Base-by-base conservation (phyloP, 2,797 vertebrate species). In the Xenentodon cancila region DNA sequence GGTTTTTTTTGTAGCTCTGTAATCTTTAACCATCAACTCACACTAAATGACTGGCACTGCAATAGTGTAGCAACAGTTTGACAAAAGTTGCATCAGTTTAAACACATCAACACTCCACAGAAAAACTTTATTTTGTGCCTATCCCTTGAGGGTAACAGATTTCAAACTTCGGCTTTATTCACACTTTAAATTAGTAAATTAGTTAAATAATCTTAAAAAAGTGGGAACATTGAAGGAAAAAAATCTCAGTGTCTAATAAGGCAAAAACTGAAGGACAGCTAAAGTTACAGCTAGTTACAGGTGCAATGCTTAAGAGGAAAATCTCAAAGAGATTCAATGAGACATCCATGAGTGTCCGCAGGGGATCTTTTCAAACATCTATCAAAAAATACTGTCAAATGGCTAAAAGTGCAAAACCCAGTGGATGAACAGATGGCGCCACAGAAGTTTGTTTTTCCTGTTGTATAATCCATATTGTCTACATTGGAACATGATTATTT, bases 61-160 rank as follows among this genome's bases (percentile, higher is more conserved):
- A n/a, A 7, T 21, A 15, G 37, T 16, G 4, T 15, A 6, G 42
- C 20, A 7, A 43, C 15, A 40, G 1, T 21, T 17, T 22, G 21
- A 22, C 20, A 22, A 22, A 22, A 20, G 21, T 7, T 15, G 21
- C 20, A 53, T 52, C 25, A 2, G 52, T 53, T 64, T 53, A 48
- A 60, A 55, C 51, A 37, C 48, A 57, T 66, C n/a, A 48, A 11
- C 0, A 7, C 11, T 18, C 50, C 46, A 9, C 49, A 46, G 34
- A 30, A 56, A 55, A 50, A 47, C 9, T 27, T 47, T n/a, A 44
- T 18, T 19, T 59, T 27, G 21, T 19, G 25, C n/a, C 45, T 12
- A 0, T 53, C 48, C 48, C 53, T 21, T 1, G 17, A 52, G 19
- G 52, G n/a, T n/a, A 9, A 5, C 17, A 49, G 22, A 57, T 12